Percentiles rank a stretch among this genome's conserved stretches.
Evolutionary conservation across 2,113 vertebrate genomes (phyloP).

Genomic region (Dipodomys merriami): DNA sequence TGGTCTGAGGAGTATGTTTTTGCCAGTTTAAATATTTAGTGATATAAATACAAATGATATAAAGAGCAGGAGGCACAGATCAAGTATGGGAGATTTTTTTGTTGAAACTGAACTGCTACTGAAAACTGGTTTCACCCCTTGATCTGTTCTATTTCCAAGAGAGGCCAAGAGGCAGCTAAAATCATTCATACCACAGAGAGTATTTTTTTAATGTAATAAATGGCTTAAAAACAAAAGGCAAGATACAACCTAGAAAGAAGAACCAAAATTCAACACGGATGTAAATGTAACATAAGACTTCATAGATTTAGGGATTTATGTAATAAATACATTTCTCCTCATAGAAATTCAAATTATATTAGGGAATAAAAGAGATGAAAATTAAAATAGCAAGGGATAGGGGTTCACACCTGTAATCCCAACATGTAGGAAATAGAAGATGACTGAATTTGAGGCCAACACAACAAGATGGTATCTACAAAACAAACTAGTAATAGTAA

Average conservation of each 20-base stretch:
- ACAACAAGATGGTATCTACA: background rate
- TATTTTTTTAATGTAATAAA: too few relatives aligned
- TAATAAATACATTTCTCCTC: conserved; percentile 10
- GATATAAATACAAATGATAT: background rate
- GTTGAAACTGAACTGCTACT: too few relatives aligned
- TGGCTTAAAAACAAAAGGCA: too few relatives aligned
- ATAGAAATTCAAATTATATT: background rate
- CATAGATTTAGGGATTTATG: background rate
- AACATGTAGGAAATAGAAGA: background rate
- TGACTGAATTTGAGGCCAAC: background rate
- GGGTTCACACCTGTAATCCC: background rate
- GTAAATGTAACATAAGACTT: background rate
- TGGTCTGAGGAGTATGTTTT: background rate
- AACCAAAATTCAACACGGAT: conserved; percentile 7
- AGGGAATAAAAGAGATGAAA: background rate
- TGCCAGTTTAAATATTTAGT: conserved; percentile 3
- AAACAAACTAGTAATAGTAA: background rate
- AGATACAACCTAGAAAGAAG: background rate
- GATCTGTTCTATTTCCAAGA: too few relatives aligned
- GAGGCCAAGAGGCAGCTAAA: too few relatives aligned
- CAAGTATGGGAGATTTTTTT: too few relatives aligned
- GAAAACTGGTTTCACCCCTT: too few relatives aligned
- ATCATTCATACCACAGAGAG: too few relatives aligned
- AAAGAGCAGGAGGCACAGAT: too few relatives aligned
- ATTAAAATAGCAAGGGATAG: background rate